Evolutionary conservation across 2,888 invertebrate species (phyloP).

Genomic region (Apomyelois bistriatella): DNA sequence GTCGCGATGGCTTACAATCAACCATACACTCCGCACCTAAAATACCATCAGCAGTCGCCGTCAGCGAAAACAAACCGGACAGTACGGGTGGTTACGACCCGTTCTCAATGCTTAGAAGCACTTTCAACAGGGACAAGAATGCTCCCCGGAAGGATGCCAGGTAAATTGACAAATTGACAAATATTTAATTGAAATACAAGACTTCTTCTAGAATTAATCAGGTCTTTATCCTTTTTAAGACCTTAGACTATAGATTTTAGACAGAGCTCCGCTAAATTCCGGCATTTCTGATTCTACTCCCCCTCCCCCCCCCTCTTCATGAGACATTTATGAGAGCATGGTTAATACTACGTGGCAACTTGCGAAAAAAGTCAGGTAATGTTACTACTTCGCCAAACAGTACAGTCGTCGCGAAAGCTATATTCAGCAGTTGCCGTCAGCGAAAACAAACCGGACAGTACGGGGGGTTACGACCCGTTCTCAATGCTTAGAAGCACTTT

Average conservation of each 20-base stretch:
- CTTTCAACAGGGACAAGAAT: conserved; percentile 50
- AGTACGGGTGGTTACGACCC: conserved; percentile 57
- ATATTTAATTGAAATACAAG: no score
- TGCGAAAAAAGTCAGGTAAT: no score
- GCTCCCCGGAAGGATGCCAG: conserved; percentile 23
- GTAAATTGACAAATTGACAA: conserved; percentile 8
- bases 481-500: conserved; percentile 61
- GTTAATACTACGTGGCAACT: no score
- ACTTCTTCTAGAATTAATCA: no score
- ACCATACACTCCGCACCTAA: conserved; percentile 38
- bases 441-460: conserved; percentile 20
- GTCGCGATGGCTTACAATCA: conserved; percentile 44
- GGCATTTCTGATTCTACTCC: no score
- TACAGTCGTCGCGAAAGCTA: conserved; percentile 37
- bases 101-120: conserved; percentile 57
- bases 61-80: conserved; percentile 22
- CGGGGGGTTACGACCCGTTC: conserved; percentile 61
- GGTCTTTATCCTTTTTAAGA: no score
- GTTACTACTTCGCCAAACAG: no score
- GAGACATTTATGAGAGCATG: no score
- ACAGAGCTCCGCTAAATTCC: no score
- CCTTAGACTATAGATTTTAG: no score
- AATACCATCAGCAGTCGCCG: conserved; percentile 39
- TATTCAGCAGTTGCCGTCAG: conserved; percentile 39
- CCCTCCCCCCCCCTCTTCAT: no score